Conservation (phyloP, 2,797 vertebrate species). For the Sebastes taczanowskii region DNA sequence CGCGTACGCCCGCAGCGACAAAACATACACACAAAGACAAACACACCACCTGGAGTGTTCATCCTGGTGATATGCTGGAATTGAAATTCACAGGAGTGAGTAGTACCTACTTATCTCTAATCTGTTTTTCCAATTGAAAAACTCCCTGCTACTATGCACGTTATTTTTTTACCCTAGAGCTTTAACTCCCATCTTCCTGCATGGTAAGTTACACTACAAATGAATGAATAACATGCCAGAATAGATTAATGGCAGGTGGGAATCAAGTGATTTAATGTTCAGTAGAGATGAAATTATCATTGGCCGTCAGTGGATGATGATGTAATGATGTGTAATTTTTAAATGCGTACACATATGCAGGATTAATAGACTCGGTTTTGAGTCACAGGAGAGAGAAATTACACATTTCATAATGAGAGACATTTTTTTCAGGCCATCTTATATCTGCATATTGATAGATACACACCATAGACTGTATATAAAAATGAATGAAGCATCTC, state of each 20-base stretch:
- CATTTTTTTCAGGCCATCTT: background rate
- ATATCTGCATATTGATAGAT: background rate
- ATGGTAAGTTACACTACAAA: constrained; percentile 10
- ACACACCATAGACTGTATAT: too few species aligned
- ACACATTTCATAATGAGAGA: background rate
- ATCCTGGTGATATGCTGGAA: constrained; percentile 37
- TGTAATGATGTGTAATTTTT: background rate
- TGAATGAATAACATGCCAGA: constrained; percentile 15
- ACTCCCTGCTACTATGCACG: constrained; percentile 28
- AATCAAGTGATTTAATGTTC: constrained; percentile 35
- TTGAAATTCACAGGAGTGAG: constrained; percentile 61
- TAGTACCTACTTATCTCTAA: constrained; percentile 56
- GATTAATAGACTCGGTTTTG: background rate
- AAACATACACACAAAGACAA: constrained; percentile 43
- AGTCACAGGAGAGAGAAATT: background rate
- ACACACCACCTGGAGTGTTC: constrained; percentile 47
- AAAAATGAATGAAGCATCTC: too few species aligned
- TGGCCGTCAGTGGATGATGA: background rate
- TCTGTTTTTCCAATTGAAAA: constrained; percentile 62
- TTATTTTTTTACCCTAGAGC: constrained; percentile 45
- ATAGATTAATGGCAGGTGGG: constrained; percentile 6
- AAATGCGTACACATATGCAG: background rate
- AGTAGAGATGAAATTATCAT: background rate
- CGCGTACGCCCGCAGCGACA: background rate
- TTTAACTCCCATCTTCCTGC: constrained; percentile 25